Percentiles rank a stretch among this genome's conserved stretches.
These are phyloP conservation scores for Drosophila miranda DNA, from an alignment of 1,140 invertebrate genomes.

Conservation along the genomic window DNA sequence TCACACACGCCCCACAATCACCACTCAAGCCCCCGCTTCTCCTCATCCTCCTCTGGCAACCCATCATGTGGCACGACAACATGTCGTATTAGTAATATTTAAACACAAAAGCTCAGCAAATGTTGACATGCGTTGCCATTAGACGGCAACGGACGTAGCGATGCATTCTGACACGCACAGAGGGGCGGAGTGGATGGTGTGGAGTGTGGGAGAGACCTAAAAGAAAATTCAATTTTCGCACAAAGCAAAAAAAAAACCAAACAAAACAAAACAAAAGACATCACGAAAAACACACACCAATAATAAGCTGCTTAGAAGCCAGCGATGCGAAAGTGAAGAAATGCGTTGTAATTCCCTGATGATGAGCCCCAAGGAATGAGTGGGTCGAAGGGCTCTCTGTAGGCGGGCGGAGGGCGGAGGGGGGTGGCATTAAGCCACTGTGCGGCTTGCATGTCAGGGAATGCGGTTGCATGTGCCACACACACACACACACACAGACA, in stretches of 20 bases:
- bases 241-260: constrained; percentile 15
- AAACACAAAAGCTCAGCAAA: constrained; percentile 79
- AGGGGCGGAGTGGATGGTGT: constrained; percentile 1
- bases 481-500: not conserved
- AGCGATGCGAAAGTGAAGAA: constrained; percentile 78
- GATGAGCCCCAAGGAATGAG: constrained; percentile 1
- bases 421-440: constrained; percentile 64
- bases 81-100: constrained; percentile 81
- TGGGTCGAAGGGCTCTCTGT: constrained; percentile 3
- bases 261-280: constrained; percentile 31
- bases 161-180: constrained; percentile 73
- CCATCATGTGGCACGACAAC: constrained; percentile 63
- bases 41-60: not conserved
- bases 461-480: constrained; percentile 55
- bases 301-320: constrained; percentile 77
- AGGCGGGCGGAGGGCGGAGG: not conserved
- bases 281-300: constrained; percentile 24
- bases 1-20: constrained; percentile 10
- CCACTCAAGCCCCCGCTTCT: constrained; percentile 2
- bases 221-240: constrained; percentile 73
- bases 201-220: constrained; percentile 5
- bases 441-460: constrained; percentile 39
- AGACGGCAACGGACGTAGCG: constrained; percentile 47
- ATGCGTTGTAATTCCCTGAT: constrained; percentile 74
- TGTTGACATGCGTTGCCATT: constrained; percentile 78